Evolutionary conservation across 2,797 vertebrate genomes (phyloP).

Genomic region (Acestrorhynchus altus): DNA sequence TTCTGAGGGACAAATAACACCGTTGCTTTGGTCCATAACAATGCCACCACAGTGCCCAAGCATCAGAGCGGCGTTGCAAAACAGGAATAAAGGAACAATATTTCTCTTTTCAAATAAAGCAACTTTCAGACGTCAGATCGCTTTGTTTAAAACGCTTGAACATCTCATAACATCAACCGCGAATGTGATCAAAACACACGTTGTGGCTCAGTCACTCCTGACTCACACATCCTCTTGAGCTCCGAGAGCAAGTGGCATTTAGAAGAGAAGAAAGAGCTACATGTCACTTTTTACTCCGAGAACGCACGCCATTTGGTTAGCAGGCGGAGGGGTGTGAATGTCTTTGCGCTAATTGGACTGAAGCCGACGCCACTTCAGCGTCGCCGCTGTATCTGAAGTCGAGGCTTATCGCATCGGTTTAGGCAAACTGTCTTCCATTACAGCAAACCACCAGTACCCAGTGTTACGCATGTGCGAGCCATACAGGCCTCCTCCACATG

Average conservation of each 20-base stretch:
- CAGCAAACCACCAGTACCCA: conserved; percentile 56
- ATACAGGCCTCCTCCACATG: conserved; percentile 46
- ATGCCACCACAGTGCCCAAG: too few species aligned
- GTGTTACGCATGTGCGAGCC: conserved; percentile 41
- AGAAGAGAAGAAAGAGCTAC: neutral
- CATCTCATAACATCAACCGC: neutral
- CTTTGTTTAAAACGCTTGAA: neutral
- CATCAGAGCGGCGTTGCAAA: too few species aligned
- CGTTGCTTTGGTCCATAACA: too few species aligned
- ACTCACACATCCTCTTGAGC: conserved; percentile 1
- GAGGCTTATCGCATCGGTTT: conserved; percentile 36
- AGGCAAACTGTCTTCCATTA: conserved; percentile 59
- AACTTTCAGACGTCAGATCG: too few species aligned
- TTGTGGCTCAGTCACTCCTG: neutral
- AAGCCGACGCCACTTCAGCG: conserved; percentile 18
- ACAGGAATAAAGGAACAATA: too few species aligned
- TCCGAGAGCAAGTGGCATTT: conserved; percentile 7
- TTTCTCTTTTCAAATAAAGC: too few species aligned
- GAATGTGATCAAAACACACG: neutral
- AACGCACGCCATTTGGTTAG: conserved; percentile 4
- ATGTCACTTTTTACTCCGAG: conserved; percentile 2
- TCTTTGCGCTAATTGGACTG: conserved; percentile 41
- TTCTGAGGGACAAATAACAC: too few species aligned
- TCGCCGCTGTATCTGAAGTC: conserved; percentile 11
- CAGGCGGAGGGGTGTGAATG: conserved; percentile 40